A percentile compares a stretch with the other conserved stretches of the same genome.
phyloP scores from a whole-genome alignment of 2,888 invertebrate genomes.

The Agapostemon virescens region DNA sequence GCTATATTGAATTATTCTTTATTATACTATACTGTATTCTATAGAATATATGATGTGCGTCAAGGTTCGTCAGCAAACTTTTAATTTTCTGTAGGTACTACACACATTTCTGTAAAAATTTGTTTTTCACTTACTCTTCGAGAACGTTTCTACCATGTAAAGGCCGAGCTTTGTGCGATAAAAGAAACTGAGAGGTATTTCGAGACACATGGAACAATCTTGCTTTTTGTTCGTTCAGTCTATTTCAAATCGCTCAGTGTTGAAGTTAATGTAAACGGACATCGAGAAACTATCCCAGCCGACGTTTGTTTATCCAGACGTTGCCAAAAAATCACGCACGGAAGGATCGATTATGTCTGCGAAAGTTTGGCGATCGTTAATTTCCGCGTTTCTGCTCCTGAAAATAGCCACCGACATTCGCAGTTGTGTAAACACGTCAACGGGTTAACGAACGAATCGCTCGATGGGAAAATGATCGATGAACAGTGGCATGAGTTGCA shows the following conservation, averaged over 20 bases:
- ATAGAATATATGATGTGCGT: background rate
- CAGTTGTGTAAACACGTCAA: slow-evolving; percentile 7
- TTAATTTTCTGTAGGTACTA: background rate
- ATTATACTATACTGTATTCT: background rate
- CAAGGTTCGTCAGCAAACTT: background rate
- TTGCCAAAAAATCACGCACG: slow-evolving; percentile 38
- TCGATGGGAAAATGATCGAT: slow-evolving; percentile 19
- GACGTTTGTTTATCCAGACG: slow-evolving; percentile 47
- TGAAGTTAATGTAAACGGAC: slow-evolving; percentile 26
- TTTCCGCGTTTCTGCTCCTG: slow-evolving; percentile 32
- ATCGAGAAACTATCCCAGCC: slow-evolving; percentile 29
- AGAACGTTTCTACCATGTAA: background rate
- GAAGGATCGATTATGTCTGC: slow-evolving; percentile 18
- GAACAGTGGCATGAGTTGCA: background rate
- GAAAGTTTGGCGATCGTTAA: slow-evolving; percentile 24
- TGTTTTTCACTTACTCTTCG: background rate
- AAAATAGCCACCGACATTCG: slow-evolving; percentile 29
- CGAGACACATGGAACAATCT: background rate
- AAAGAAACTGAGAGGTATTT: background rate
- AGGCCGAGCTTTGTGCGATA: background rate
- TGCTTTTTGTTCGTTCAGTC: slow-evolving; percentile 20
- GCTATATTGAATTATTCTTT: background rate
- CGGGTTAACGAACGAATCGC: slow-evolving; percentile 36
- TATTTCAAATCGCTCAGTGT: slow-evolving; percentile 49
- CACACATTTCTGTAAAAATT: background rate